Evolutionary conservation across 2,113 vertebrate species (phyloP).

Genomic region (Copsychus sechellarum): DNA sequence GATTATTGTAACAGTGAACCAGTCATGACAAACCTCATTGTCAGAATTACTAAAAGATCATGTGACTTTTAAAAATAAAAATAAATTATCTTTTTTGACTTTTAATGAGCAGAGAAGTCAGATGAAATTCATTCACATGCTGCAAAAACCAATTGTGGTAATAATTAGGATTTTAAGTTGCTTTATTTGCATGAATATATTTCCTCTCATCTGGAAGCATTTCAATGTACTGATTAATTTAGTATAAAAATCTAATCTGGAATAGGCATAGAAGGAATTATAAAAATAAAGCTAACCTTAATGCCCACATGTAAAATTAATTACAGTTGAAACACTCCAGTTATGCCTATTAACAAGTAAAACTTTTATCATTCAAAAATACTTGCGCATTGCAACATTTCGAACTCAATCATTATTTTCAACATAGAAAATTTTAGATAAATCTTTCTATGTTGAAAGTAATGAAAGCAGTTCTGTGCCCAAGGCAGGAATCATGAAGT

Average conservation of each 20-base stretch:
- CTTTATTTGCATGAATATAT: not conserved
- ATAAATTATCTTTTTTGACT: not conserved
- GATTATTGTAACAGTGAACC: not conserved
- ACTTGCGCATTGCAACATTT: not conserved
- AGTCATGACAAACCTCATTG: not conserved
- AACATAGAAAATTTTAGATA: not conserved
- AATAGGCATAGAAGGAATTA: not conserved
- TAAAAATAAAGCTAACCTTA: not conserved
- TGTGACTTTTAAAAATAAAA: not conserved
- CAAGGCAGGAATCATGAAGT: not conserved
- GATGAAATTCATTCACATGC: not conserved
- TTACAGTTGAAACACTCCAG: not conserved
- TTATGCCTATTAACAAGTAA: not conserved
- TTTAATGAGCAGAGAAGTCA: not conserved
- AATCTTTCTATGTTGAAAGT: not conserved
- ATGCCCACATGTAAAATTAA: not conserved
- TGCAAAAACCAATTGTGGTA: not conserved
- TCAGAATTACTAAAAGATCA: not conserved
- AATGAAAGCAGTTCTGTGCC: not conserved
- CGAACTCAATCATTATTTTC: not conserved
- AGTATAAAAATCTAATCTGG: not conserved
- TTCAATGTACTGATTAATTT: not conserved
- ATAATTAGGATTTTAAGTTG: not conserved
- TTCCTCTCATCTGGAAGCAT: slow-evolving; percentile 13
- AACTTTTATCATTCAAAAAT: not conserved